Evolutionary conservation across 2,888 invertebrate genomes (phyloP), one percentile per base, ranked within the genome.

Genomic region (Sclerodermus sp.): DNA sequence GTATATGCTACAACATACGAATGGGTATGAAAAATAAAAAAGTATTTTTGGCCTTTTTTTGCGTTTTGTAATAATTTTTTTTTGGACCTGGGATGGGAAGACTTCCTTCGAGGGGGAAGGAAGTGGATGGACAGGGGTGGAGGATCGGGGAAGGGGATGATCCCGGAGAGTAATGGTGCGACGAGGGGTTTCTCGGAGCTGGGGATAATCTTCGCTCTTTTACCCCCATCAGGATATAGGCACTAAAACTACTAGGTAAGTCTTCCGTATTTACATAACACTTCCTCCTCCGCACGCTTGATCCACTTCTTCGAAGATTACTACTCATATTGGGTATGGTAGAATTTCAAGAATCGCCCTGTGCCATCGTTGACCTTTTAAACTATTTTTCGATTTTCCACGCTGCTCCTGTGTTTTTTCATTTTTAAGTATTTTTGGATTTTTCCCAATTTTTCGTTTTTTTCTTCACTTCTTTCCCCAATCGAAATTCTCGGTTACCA

Each of bases 21-120:
- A 51, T 58, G 60, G 62, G 55, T 62, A 61, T 66, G 64, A 64
- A 66, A 62, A 67, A 51, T 61, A 65, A 66, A n/a, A 64, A 66
- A 67, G 61, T 64, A 64, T 61, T 57, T 59, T 57, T 58, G 58
- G 58, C 51, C 51, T 53, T 57, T 58, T 56, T 51, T 51, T 50
- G 45, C 34, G 29, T 45, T 57, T 47, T 52, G 46, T 55, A 31
- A 45, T 48, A 34, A 39, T 55, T 51, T 58, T 52, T 51, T 55
- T 42, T 47, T n/a, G n/a, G n/a, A n/a, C n/a, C n/a, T n/a, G n/a
- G n/a, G n/a, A 34, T 34, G 10, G 12, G 12, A 13, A n/a, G 34
- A 34, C 10, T 34, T 34, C 13, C n/a, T n/a, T n/a, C n/a, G n/a
- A n/a, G n/a, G n/a, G n/a, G 4, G 12, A n/a, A 8, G 34, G n/a